These are phyloP conservation scores for Oophaga pumilio DNA, from an alignment of 2,113 vertebrate genomes.

Conservation along the genomic window DNA sequence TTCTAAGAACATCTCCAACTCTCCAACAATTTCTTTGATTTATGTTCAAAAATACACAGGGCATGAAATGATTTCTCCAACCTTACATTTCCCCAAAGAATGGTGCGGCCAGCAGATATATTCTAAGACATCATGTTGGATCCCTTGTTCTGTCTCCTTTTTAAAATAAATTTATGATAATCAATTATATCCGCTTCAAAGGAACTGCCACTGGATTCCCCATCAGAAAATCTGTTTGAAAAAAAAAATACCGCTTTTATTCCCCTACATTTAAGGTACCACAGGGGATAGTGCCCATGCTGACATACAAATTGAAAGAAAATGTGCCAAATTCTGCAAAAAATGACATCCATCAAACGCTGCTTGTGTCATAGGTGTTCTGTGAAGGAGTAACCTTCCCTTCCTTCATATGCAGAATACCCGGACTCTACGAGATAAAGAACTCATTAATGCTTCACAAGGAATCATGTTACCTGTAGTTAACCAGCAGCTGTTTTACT, in stretches of 20 bases:
- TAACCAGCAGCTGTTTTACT: constrained; percentile 17
- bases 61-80: constrained; percentile 82
- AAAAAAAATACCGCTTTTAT: constrained; percentile 63
- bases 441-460: constrained; percentile 25
- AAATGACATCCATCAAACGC: constrained; percentile 46
- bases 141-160: constrained; percentile 71
- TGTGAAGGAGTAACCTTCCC: constrained; percentile 29
- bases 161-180: constrained; percentile 74
- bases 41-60: constrained; percentile 81
- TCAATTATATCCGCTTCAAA: constrained; percentile 71
- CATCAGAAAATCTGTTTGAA: constrained; percentile 67
- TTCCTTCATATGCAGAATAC: constrained; percentile 32
- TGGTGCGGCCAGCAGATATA: constrained; percentile 70
- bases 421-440: constrained; percentile 19
- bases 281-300: constrained; percentile 62
- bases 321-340: constrained; percentile 50
- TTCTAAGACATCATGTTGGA: constrained; percentile 72
- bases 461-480: constrained; percentile 26
- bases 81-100: constrained; percentile 79
- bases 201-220: constrained; percentile 66
- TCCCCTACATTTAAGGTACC: constrained; percentile 61
- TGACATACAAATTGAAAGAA: constrained; percentile 53
- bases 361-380: constrained; percentile 32
- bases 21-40: constrained; percentile 81
- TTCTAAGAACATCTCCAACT: constrained; percentile 79